These are phyloP conservation scores for Addax nasomaculatus DNA, from an alignment of 2,113 vertebrate genomes.

Conservation along the genomic window DNA sequence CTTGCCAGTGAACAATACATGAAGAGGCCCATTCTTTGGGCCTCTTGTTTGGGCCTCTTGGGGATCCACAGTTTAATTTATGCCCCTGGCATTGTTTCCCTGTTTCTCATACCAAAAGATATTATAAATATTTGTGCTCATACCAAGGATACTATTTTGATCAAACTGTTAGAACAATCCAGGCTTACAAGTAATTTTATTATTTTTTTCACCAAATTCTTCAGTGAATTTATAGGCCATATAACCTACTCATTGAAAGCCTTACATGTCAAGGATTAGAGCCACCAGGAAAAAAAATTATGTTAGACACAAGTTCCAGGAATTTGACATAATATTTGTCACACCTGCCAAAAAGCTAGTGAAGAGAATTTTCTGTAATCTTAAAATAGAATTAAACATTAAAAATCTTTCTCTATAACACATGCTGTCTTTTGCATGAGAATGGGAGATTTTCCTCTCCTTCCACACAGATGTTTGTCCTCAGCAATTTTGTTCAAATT, in stretches of 20 bases:
- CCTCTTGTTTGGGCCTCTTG: background rate
- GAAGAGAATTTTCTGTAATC: background rate
- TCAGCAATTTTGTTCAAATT: conserved; percentile 12
- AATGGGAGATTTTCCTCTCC: background rate
- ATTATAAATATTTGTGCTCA: background rate
- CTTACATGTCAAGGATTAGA: background rate
- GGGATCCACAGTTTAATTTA: background rate
- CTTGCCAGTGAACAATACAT: background rate
- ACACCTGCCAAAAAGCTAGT: background rate
- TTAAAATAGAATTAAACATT: conserved; percentile 29
- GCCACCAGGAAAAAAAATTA: conserved; percentile 12
- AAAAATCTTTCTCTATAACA: background rate
- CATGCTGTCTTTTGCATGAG: background rate
- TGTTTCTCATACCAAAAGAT: background rate
- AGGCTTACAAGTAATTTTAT: background rate
- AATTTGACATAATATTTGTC: background rate
- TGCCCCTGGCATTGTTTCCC: background rate
- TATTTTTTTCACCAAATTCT: background rate
- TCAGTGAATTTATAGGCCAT: background rate
- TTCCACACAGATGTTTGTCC: background rate
- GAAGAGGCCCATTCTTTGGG: background rate
- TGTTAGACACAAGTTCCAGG: background rate
- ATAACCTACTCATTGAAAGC: background rate
- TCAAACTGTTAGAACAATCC: background rate
- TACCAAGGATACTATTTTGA: background rate